Percentiles rank a stretch among this genome's conserved stretches.
These are phyloP conservation scores for Elanoides forficatus DNA, from an alignment of 2,113 vertebrate species.

Conservation along the genomic window DNA sequence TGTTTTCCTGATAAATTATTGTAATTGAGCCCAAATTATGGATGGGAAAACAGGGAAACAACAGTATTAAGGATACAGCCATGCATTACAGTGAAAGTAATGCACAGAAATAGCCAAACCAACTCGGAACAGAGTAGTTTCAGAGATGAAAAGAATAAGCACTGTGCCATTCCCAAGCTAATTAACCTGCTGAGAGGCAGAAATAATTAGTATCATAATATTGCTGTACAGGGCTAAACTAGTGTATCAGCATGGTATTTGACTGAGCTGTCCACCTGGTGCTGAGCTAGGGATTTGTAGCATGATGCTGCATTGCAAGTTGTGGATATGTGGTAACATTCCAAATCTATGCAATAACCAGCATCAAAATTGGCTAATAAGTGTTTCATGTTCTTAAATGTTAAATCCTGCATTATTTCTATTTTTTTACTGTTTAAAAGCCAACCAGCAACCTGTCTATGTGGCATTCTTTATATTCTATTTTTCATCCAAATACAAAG, in stretches of 20 bases:
- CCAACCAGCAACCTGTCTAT: neutral
- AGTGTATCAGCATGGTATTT: neutral
- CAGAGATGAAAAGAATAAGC: neutral
- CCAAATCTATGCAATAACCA: neutral
- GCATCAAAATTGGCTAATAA: neutral
- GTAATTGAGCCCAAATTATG: neutral
- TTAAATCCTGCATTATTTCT: neutral
- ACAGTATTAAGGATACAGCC: neutral
- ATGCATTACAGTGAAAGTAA: neutral
- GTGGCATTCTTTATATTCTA: neutral
- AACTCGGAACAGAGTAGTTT: neutral
- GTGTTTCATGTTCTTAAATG: neutral
- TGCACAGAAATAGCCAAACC: neutral
- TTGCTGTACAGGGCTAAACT: neutral
- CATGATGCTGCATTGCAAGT: neutral
- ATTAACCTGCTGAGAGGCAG: neutral
- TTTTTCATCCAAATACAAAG: neutral
- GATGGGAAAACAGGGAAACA: neutral
- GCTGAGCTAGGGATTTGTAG: neutral
- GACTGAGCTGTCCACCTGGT: neutral
- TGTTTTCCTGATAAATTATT: neutral
- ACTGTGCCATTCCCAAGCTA: neutral
- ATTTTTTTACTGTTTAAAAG: neutral
- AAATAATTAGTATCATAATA: neutral
- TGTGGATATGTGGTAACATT: neutral